phyloP scores from a whole-genome alignment of 1,140 invertebrate species.

The Helicoverpa armigera region DNA sequence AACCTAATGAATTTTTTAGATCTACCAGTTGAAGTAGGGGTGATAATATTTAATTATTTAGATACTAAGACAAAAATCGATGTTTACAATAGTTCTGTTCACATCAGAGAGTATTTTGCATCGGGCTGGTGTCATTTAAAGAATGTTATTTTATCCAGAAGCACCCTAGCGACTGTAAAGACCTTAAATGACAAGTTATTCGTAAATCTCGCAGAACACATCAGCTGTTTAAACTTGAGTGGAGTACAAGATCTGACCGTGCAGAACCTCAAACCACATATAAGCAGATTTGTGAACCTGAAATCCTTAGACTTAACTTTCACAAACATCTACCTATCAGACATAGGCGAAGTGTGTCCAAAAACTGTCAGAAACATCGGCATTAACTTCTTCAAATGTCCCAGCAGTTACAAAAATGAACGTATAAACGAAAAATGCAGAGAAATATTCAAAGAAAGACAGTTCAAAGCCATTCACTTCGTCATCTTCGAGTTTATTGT shows the following conservation, averaged over 20 bases:
- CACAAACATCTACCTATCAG: constrained; percentile 54
- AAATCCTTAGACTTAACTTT: constrained; percentile 55
- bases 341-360: constrained; percentile 53
- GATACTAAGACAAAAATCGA: constrained; percentile 55
- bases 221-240: constrained; percentile 52
- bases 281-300: constrained; percentile 46
- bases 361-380: constrained; percentile 49
- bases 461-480: constrained; percentile 52
- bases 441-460: constrained; percentile 44
- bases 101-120: constrained; percentile 52
- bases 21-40: constrained; percentile 55
- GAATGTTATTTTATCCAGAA: constrained; percentile 53
- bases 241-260: constrained; percentile 53
- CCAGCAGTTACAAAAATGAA: constrained; percentile 41
- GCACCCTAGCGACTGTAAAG: constrained; percentile 43
- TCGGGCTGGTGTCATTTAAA: constrained; percentile 50
- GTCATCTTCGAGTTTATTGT: constrained; percentile 53
- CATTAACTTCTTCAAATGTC: constrained; percentile 57
- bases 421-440: constrained; percentile 28
- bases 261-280: constrained; percentile 43
- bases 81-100: constrained; percentile 50
- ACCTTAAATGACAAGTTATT: constrained; percentile 50
- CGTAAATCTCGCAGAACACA: constrained; percentile 41
- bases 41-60: constrained; percentile 57
- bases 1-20: constrained; percentile 55